Base-by-base conservation (phyloP, 2,797 vertebrate genomes). In the Hafferia zeledoni region DNA sequence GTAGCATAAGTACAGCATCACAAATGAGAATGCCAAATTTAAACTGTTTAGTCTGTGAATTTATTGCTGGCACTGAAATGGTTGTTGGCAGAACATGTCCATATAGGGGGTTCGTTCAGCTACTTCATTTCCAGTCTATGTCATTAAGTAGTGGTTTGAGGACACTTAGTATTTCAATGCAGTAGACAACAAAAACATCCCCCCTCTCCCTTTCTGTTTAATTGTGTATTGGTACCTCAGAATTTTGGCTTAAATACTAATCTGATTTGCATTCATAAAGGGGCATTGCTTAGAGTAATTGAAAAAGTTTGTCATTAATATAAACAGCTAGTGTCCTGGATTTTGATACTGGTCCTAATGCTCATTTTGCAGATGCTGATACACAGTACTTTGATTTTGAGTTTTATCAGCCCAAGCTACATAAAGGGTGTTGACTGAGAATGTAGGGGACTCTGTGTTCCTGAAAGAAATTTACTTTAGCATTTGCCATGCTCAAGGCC, bases 41-140 rank as follows among this genome's bases (percentile, higher is more conserved):
- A 94, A 96, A 96, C 96, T 95, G 95, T 97, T 98, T 97, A 96
- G 96, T 95, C 96, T 97, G 94, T 92, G 93, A 97, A 97, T 97
- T 95, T 96, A 96, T 96, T 95, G 89, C 90, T 97, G 96, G 96
- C 97, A 96, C 70, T 59, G 53, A 65, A 96, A 93, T 83, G 64
- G 60, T 27, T 93, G 94, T 93, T 97, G 95, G 89, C 97, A 97
- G 96, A 96, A 88, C 70, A 65, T 44, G 83, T 92, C 81, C 90
- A 33, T 94, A 95, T 71, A 92, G 81, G 86, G 81, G 83, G 56
- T 93, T 96, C 10, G 7, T 77, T 96, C 72, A 96, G 83, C 70
- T 94, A 94, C 90, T 97, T 96, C 78, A 94, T 96, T 96, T 96
- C 78, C 91, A 96, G 93, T 74, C 83, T 90, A 52, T 95, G 84